phyloP scores from a whole-genome alignment of 2,888 invertebrate species.

The Mylabris sibirica region DNA sequence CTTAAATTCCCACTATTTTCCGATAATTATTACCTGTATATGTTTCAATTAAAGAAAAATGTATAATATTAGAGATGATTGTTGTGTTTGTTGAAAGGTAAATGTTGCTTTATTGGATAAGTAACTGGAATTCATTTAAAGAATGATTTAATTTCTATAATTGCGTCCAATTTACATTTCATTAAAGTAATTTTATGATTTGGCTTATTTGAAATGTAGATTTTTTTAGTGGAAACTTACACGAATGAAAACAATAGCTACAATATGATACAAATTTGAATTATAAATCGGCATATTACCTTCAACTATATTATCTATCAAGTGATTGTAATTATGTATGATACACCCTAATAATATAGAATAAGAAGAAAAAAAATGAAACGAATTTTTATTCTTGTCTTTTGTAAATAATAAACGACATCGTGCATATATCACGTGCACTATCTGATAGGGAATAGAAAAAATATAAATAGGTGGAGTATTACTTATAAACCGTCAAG shows the following conservation, averaged over 20 bases:
- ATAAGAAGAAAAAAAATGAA: not conserved
- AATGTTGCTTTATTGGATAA: not conserved
- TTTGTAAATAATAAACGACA: constrained; percentile 21
- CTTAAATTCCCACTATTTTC: not conserved
- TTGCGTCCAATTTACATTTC: constrained; percentile 11
- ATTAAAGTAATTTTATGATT: not conserved
- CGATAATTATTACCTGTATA: not conserved
- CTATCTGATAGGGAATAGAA: not conserved
- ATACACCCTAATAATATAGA: not conserved
- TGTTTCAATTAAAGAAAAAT: not conserved
- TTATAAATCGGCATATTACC: not conserved
- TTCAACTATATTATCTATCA: not conserved
- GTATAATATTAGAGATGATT: not conserved
- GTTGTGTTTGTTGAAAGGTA: not conserved
- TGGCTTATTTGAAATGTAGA: constrained; percentile 3
- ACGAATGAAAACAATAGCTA: not conserved
- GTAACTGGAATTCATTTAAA: constrained; percentile 12
- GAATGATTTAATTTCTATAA: constrained; percentile 10
- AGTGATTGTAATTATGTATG: not conserved
- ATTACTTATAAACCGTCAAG: constrained; percentile 16
- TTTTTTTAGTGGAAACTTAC: not conserved
- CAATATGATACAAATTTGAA: constrained; percentile 5
- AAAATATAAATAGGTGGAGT: constrained; percentile 21
- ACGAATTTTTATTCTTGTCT: constrained; percentile 17
- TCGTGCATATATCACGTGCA: constrained; percentile 21